Evolutionary conservation across 2,797 vertebrate genomes (phyloP).

Genomic region (Anguilla obscura): DNA sequence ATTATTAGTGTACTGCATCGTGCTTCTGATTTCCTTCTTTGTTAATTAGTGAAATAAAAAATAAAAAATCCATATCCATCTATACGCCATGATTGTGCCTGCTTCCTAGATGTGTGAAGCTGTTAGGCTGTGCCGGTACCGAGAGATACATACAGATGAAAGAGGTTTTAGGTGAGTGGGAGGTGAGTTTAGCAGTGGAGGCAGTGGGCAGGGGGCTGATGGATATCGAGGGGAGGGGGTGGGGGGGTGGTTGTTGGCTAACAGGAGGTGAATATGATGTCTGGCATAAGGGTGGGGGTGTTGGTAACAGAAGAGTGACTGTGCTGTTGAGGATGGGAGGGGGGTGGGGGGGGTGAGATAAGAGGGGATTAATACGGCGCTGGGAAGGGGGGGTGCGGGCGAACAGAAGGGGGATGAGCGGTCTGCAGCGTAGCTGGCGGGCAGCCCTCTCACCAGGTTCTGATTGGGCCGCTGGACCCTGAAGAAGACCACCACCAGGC

Average conservation of each 20-base stretch:
- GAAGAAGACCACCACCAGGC: conserved; percentile 89
- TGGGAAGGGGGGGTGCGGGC: not conserved
- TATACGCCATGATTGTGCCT: not conserved
- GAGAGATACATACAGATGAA: not conserved
- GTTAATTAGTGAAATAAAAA: not conserved
- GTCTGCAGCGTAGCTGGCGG: not conserved
- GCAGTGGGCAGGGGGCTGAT: not conserved
- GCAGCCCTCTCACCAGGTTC: conserved; percentile 80
- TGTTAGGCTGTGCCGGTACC: not conserved
- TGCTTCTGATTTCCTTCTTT: not conserved
- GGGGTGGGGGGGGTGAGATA: not conserved
- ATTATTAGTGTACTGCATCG: not conserved
- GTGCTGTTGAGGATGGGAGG: not conserved
- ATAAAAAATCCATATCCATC: not conserved
- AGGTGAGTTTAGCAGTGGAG: not conserved
- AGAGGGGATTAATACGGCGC: not conserved
- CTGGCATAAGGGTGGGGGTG: not conserved
- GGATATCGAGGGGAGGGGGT: not conserved
- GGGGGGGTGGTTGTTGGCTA: not conserved
- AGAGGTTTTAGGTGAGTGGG: not conserved
- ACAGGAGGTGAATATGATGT: not conserved
- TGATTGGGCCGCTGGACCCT: conserved; percentile 86
- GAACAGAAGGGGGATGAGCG: not conserved
- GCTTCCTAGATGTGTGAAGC: not conserved
- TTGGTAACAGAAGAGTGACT: not conserved